Percentiles rank a stretch among this genome's conserved stretches.
phyloP scores from a whole-genome alignment of 2,797 vertebrate genomes.

The Diceros bicornis region DNA sequence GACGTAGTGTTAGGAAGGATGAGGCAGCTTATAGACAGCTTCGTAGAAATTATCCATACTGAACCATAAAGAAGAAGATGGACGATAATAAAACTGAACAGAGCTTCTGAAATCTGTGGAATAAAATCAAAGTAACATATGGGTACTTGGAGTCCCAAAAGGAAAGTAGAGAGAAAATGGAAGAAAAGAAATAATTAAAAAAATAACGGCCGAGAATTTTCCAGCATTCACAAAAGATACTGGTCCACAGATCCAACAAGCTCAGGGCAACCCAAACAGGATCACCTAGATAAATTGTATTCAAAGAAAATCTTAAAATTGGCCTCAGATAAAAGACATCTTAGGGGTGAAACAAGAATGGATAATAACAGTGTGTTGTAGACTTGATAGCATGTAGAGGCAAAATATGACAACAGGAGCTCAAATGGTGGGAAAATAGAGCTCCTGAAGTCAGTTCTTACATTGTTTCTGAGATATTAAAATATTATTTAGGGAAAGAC shows the following conservation, averaged over 20 bases:
- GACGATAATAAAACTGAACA: background rate
- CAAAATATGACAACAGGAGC: too few species aligned
- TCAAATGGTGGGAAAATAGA: too few species aligned
- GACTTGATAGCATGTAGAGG: too few species aligned
- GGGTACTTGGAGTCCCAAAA: background rate
- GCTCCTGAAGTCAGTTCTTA: too few species aligned
- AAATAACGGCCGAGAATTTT: background rate
- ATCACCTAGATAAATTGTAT: background rate
- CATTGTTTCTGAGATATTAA: too few species aligned
- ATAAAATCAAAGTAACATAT: background rate
- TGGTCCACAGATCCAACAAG: background rate
- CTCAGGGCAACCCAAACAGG: background rate
- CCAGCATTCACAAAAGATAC: background rate
- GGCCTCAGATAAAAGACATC: background rate
- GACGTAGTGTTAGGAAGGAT: background rate
- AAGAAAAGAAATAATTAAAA: background rate
- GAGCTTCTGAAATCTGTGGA: background rate
- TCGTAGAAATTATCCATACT: background rate
- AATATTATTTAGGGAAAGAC: too few species aligned
- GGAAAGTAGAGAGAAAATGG: background rate
- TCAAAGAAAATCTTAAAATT: background rate
- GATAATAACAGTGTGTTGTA: too few species aligned
- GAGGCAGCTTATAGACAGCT: background rate
- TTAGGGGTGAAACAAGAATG: background rate
- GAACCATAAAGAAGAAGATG: background rate